Base-by-base conservation (phyloP, 2,888 invertebrate species). In the Chloromyia formosa region DNA sequence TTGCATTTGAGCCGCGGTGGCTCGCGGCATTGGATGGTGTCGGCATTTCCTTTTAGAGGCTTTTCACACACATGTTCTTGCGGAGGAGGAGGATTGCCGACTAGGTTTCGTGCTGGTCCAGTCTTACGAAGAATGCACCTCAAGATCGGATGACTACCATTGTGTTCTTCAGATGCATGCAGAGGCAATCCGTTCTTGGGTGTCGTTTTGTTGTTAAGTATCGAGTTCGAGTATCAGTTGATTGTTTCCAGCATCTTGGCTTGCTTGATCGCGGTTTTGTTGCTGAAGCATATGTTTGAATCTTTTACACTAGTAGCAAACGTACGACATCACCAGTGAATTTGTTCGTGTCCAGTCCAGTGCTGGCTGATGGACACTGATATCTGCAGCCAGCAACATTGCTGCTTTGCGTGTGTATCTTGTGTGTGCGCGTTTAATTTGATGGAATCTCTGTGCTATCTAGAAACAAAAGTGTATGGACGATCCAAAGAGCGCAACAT, bases 391-490 rank as follows among this genome's bases (percentile, higher is more conserved):
- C n/a, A 53, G 53, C 49, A 49, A 18, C 45, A 12, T n/a, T n/a
- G 66, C 49, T 49, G 49, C 22, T 14, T 22, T 20, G 45, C 62
- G 40, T 40, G 40, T 49, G 49, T 66, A 20, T 22, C 23, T 66
- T 18, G 66, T 66, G 49, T 66, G 45, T 35, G 27, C 66, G 66
- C 27, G 7, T 35, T 49, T 66, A 66, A 66, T 49, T 66, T 66
- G 27, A 35, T 35, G n/a, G 20, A 42, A 49, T 45, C 22, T 35
- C 27, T 35, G 27, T 35, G n/a, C 18, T 16, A 49, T 45, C 22
- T 66, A 66, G 3, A 66, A 66, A 45, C 49, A 66, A 66, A 66
- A 45, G 66, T 66, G 27, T 66, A 66, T 69, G 54, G 27, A 69
- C 69, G 23, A 27, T 69, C 69, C 66, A 35, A 7, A 2, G 27